Conservation (phyloP, 2,113 vertebrate genomes). For the Zosterops lateralis region DNA sequence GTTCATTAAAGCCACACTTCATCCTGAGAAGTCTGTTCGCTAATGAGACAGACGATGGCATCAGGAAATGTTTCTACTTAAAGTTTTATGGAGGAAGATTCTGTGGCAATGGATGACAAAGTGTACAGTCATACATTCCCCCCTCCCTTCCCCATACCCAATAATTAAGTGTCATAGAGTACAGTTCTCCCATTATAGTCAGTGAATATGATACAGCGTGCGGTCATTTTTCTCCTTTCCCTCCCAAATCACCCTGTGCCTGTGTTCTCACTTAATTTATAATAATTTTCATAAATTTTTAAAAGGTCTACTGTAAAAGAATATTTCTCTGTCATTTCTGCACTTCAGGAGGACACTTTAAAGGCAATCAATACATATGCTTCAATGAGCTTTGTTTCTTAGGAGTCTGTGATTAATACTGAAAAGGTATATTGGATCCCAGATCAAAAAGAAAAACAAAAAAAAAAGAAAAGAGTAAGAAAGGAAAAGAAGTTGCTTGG, state of each 20-base stretch:
- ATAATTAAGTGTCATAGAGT: background rate
- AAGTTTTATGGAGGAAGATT: slow-evolving; percentile 5
- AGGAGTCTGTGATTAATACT: background rate
- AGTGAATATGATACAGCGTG: background rate
- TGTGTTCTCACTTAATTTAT: background rate
- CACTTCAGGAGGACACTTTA: background rate
- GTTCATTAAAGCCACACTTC: background rate
- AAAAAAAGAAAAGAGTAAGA: background rate
- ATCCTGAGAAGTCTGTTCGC: background rate
- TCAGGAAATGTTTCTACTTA: slow-evolving; percentile 16
- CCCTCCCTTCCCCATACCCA: background rate
- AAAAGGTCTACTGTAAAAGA: background rate
- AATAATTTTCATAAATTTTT: background rate
- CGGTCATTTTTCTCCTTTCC: background rate
- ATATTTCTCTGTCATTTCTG: background rate
- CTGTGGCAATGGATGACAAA: slow-evolving; percentile 4
- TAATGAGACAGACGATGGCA: background rate
- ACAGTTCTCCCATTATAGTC: background rate
- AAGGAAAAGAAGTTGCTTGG: slow-evolving; percentile 12
- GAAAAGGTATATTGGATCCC: background rate
- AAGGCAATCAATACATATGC: background rate
- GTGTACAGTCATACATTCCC: background rate
- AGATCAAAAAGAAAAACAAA: background rate
- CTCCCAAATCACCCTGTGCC: background rate
- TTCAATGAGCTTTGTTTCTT: background rate